Evolutionary conservation across 2,888 invertebrate species (phyloP).

Genomic region (Entomobrya multifasciata): DNA sequence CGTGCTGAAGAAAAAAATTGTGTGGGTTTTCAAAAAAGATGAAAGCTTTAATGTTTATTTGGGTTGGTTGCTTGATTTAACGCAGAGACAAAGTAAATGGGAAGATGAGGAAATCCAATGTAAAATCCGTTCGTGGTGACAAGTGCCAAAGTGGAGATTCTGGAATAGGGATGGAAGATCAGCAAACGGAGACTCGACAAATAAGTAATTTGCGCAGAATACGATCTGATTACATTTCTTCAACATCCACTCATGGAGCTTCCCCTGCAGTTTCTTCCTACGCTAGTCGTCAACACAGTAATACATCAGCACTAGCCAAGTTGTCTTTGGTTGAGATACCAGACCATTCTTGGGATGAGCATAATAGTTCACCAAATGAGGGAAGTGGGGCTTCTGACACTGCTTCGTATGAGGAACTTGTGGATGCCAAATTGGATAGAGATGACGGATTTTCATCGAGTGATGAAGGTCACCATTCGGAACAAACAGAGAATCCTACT

Average conservation of each 20-base stretch:
- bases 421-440: constrained; percentile 74
- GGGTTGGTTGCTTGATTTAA: constrained; percentile 22
- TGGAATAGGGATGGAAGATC: constrained; percentile 86
- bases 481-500: constrained; percentile 48
- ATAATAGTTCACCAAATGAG: constrained; percentile 60
- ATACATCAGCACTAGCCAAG: constrained; percentile 70
- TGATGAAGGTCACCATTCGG: constrained; percentile 70
- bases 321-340: constrained; percentile 79
- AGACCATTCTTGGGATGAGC: constrained; percentile 76
- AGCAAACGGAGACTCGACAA: constrained; percentile 56
- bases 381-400: constrained; percentile 62
- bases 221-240: constrained; percentile 74
- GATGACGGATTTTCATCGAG: constrained; percentile 79
- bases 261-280: constrained; percentile 32
- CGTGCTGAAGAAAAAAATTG: too few species aligned
- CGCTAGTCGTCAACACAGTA: constrained; percentile 49
- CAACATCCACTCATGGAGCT: constrained; percentile 5
- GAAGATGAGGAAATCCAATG: constrained; percentile 86
- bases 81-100: constrained; percentile 80
- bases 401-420: constrained; percentile 75
- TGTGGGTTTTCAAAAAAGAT: background rate
- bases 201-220: constrained; percentile 72
- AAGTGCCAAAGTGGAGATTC: constrained; percentile 89
- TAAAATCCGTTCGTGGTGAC: constrained; percentile 86
- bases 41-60: constrained; percentile 20